phyloP scores from a whole-genome alignment of 2,113 vertebrate species.

The Oncorhynchus keta region DNA sequence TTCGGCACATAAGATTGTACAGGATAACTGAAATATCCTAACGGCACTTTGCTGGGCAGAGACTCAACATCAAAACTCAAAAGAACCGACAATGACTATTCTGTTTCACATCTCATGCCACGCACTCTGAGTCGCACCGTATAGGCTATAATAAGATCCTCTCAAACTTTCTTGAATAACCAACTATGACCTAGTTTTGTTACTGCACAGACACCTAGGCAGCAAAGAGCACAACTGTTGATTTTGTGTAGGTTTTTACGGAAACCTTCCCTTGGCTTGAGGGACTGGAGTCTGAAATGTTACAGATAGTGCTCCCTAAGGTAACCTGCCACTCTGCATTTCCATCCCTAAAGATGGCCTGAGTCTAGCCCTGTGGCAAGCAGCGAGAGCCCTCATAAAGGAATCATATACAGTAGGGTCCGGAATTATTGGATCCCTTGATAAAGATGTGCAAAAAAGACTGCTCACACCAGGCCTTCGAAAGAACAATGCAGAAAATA shows the following conservation, averaged over 20 bases:
- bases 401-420: not conserved
- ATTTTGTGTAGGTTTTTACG: not conserved
- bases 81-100: no score
- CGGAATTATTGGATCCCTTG: no score
- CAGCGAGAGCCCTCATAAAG: not conserved
- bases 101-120: no score
- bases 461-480: no score
- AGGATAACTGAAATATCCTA: no score
- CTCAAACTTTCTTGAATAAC: constrained; percentile 17
- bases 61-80: no score
- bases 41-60: no score
- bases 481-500: no score
- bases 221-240: not conserved
- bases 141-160: constrained; percentile 4
- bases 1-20: no score
- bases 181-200: constrained; percentile 19
- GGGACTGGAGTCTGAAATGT: not conserved
- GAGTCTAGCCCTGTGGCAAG: not conserved
- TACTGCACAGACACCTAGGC: constrained; percentile 3
- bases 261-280: not conserved
- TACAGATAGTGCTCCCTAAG: not conserved
- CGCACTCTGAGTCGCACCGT: no score
- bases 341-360: constrained; percentile 1
- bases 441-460: no score
- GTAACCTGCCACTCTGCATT: constrained; percentile 4